Evolutionary conservation across 2,888 invertebrate genomes (phyloP), one percentile per base, ranked within the genome.

Genomic region (Fabriciana adippe): DNA sequence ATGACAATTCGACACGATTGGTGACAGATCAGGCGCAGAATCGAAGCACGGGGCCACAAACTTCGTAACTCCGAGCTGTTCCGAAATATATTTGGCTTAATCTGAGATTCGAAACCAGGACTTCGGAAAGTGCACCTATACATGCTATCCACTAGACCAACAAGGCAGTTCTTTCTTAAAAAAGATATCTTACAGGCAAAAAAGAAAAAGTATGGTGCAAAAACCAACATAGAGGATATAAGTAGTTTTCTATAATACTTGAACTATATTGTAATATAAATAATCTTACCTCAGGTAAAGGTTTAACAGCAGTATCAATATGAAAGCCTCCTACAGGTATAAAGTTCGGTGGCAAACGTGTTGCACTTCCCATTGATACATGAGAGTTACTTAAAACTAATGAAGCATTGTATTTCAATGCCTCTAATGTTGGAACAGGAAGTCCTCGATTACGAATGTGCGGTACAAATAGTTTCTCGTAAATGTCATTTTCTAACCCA

Each of bases 281-380:
- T 13, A 62, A n/a, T 68, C 62, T 68, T 75, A 87, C 86, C 76
- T 80, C 72, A 13, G 87, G 81, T 53, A 89, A 74, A 6, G 86
- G 83, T 16, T 80, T 75, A 0, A 81, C 67, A 2, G 75, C 65
- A 0, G 77, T 74, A 1, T 84, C 76, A 18, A 88, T 83, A 64
- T 89, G 88, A 57, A 82, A 88, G 8, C 89, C 89, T 47, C 81
- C 86, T 18, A 88, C 71, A 4, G 75, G 64, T 60, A 81, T 84
- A 53, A 82, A 85, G 48, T 72, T 83, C 55, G 81, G 83, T 1
- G 89, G 89, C 16, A 87, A 55, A 11, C 76, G 75, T 3, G 72
- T 69, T 2, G 86, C 69, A 6, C 61, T 67, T 1, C 86, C 83
- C 21, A 83, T 41, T 0, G 74, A 73, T 1, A 67, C 71, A 15